Evolutionary conservation across 2,888 invertebrate genomes (phyloP).

Genomic region (Hypomecis atomaria): DNA sequence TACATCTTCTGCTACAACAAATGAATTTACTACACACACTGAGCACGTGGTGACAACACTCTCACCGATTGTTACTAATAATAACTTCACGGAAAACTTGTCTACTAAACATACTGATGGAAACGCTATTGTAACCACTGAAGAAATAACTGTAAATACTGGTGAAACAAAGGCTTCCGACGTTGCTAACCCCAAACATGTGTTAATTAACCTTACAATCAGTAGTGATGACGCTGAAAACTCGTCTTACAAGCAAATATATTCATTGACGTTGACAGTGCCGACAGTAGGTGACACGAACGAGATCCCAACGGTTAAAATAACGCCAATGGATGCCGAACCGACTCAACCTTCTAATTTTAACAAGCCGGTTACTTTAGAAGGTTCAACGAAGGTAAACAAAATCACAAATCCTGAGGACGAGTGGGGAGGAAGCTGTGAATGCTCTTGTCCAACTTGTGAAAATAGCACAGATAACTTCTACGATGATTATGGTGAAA

Average conservation of each 20-base stretch:
- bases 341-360: constrained; percentile 74
- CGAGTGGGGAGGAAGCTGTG: constrained; percentile 87
- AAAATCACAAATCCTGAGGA: constrained; percentile 56
- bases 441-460: constrained; percentile 90
- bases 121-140: constrained; percentile 41
- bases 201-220: constrained; percentile 90
- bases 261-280: constrained; percentile 92
- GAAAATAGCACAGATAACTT: constrained; percentile 72
- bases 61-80: constrained; percentile 58
- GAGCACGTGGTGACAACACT: constrained; percentile 62
- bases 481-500: constrained; percentile 69
- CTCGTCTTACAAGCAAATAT: constrained; percentile 86
- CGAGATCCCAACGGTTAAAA: constrained; percentile 83
- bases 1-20: constrained; percentile 49
- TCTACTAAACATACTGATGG: constrained; percentile 47
- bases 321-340: constrained; percentile 76
- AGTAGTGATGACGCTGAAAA: constrained; percentile 83
- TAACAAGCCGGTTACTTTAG: constrained; percentile 73
- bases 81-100: constrained; percentile 50
- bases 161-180: constrained; percentile 67
- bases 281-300: constrained; percentile 86
- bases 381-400: constrained; percentile 56
- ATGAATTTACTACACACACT: constrained; percentile 54
- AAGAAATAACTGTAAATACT: constrained; percentile 57
- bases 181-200: constrained; percentile 83